Evolutionary conservation across 2,113 vertebrate species (phyloP).

Genomic region (Cryptomyrus ogoouensis): DNA sequence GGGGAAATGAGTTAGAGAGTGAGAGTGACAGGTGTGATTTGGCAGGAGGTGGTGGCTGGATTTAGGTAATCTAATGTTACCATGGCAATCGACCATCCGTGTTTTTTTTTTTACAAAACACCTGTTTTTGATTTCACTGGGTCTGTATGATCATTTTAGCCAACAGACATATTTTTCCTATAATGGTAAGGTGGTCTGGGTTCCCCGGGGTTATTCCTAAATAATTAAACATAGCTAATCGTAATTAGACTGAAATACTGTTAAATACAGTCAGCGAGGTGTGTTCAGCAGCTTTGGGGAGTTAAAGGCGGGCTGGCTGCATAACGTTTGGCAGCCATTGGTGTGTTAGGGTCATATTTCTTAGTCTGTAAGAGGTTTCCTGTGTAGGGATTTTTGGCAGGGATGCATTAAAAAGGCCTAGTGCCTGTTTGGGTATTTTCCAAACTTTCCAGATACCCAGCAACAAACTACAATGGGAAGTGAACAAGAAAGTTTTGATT

Average conservation of each 20-base stretch:
- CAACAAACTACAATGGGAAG: too few species aligned
- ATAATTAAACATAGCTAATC: neutral
- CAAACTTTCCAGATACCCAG: neutral
- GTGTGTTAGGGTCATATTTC: neutral
- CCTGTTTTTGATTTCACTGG: too few species aligned
- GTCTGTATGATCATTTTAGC: too few species aligned
- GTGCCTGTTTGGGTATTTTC: neutral
- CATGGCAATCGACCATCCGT: neutral
- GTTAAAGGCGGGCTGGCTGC: neutral
- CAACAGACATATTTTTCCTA: too few species aligned
- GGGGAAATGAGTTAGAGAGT: neutral
- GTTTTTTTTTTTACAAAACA: neutral
- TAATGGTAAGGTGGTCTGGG: too few species aligned
- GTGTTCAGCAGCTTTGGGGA: neutral
- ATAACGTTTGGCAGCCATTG: neutral
- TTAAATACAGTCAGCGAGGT: neutral
- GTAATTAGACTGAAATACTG: neutral
- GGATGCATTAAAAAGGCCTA: neutral
- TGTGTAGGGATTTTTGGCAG: neutral
- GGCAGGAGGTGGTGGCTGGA: neutral
- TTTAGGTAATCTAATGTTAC: neutral
- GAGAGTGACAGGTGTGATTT: neutral
- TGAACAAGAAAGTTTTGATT: too few species aligned
- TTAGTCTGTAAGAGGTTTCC: neutral
- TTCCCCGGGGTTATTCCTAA: neutral